phyloP scores from a whole-genome alignment of 2,113 vertebrate genomes.

The Lophochroa leadbeateri region DNA sequence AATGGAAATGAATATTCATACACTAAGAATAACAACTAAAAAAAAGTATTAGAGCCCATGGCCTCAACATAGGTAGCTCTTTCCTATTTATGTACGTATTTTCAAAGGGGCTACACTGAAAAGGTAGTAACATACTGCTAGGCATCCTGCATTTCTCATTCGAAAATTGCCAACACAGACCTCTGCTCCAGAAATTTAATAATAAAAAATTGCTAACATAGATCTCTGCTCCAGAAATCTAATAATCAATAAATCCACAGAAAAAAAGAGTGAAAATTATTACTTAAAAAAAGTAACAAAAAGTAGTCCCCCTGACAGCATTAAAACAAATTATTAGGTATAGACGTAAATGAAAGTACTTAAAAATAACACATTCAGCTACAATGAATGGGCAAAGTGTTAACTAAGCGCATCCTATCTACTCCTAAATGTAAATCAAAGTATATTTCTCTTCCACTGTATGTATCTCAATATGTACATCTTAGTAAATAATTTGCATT shows the following conservation, averaged over 20 bases:
- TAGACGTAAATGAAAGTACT: not conserved
- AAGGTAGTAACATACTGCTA: not conserved
- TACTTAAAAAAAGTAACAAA: not conserved
- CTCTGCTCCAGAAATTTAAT: not conserved
- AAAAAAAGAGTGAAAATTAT: not conserved
- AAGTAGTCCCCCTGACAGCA: not conserved
- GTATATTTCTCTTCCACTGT: not conserved
- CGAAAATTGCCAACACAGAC: not conserved
- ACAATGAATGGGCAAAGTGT: not conserved
- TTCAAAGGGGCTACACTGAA: not conserved
- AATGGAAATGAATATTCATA: not conserved
- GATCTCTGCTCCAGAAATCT: not conserved
- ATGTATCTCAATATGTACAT: not conserved
- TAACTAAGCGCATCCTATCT: not conserved
- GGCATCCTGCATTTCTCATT: not conserved
- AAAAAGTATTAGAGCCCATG: not conserved
- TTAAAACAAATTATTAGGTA: not conserved
- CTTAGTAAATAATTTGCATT: not conserved
- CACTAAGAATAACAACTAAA: not conserved
- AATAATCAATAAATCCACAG: not conserved
- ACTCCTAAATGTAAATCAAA: not conserved
- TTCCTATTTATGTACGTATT: not conserved
- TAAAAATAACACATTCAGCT: not conserved
- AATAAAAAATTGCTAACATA: not conserved
- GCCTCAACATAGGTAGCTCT: not conserved